Evolutionary conservation across 2,113 vertebrate genomes (phyloP).

Genomic region (Candoia aspera): DNA sequence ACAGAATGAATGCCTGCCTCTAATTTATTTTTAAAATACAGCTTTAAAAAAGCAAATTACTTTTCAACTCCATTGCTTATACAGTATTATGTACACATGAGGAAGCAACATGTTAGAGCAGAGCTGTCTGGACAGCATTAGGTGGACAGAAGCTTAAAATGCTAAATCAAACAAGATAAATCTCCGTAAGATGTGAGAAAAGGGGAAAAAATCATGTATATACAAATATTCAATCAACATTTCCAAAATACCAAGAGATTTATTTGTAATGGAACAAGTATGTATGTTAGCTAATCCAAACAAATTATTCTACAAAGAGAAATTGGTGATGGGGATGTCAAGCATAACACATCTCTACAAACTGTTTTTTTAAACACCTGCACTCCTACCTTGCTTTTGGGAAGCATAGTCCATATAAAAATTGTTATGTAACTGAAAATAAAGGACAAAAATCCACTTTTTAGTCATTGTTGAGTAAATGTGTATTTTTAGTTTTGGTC

Average conservation of each 20-base stretch:
- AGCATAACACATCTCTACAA: slow-evolving; percentile 31
- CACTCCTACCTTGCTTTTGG: slow-evolving; percentile 5
- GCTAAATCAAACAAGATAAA: slow-evolving; percentile 63
- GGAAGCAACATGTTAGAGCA: slow-evolving; percentile 55
- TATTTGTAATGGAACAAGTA: slow-evolving; percentile 30
- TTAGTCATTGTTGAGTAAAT: slow-evolving; percentile 36
- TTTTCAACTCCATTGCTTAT: slow-evolving; percentile 67
- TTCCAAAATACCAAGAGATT: slow-evolving; percentile 24
- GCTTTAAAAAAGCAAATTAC: slow-evolving; percentile 70
- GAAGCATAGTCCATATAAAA: slow-evolving; percentile 24
- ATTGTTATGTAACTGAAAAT: slow-evolving; percentile 18
- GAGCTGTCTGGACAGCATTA: slow-evolving; percentile 63
- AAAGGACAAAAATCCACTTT: slow-evolving; percentile 38
- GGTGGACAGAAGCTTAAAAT: slow-evolving; percentile 49
- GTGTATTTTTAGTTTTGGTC: slow-evolving; percentile 45
- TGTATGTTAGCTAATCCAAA: slow-evolving; percentile 46
- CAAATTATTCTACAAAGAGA: slow-evolving; percentile 49
- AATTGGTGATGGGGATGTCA: slow-evolving; percentile 21
- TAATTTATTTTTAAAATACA: slow-evolving; percentile 77
- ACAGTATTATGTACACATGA: slow-evolving; percentile 63
- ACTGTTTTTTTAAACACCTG: slow-evolving; percentile 7
- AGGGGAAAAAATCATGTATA: slow-evolving; percentile 64
- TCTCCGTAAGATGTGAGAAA: slow-evolving; percentile 62
- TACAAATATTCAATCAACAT: slow-evolving; percentile 57
- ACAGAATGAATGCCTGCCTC: slow-evolving; percentile 76